phyloP scores from a whole-genome alignment of 2,888 invertebrate species.

The Drosophila fulvimacula region DNA sequence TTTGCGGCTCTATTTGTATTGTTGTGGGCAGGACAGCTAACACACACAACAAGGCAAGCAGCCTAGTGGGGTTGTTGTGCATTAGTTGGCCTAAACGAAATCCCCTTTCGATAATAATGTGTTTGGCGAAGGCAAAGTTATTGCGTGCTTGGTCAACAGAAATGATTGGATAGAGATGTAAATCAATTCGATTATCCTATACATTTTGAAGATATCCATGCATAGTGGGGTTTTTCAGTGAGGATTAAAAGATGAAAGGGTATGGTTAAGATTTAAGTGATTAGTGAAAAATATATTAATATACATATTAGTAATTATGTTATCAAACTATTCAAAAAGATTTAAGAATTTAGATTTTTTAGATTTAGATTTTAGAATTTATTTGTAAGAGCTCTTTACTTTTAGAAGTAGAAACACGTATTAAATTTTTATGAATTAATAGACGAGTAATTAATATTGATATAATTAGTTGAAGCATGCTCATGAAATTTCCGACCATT shows the following conservation, averaged over 20 bases:
- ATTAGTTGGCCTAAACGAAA: conserved; percentile 56
- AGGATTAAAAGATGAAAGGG: neutral
- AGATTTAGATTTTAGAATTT: no score
- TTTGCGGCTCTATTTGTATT: conserved; percentile 68
- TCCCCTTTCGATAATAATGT: conserved; percentile 56
- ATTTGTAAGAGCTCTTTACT: no score
- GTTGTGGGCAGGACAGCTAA: conserved; percentile 67
- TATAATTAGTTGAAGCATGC: no score
- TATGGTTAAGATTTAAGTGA: neutral
- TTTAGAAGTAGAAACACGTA: no score
- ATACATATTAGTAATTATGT: no score
- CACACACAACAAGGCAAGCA: conserved; percentile 18
- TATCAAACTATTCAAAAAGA: no score
- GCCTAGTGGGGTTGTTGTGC: conserved; percentile 53
- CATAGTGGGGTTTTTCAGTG: neutral
- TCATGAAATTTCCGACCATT: no score
- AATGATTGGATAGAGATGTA: conserved; percentile 58
- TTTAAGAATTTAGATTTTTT: no score
- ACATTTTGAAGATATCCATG: neutral
- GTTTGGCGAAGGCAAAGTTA: conserved; percentile 49
- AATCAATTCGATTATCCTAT: conserved; percentile 52
- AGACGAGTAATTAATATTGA: no score
- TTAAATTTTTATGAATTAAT: no score
- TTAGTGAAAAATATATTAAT: conserved; percentile 1
- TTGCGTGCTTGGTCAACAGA: conserved; percentile 62